Evolutionary conservation across 2,888 invertebrate species (phyloP), one percentile per base, ranked within the genome.

Genomic region (Resseliella maxima): DNA sequence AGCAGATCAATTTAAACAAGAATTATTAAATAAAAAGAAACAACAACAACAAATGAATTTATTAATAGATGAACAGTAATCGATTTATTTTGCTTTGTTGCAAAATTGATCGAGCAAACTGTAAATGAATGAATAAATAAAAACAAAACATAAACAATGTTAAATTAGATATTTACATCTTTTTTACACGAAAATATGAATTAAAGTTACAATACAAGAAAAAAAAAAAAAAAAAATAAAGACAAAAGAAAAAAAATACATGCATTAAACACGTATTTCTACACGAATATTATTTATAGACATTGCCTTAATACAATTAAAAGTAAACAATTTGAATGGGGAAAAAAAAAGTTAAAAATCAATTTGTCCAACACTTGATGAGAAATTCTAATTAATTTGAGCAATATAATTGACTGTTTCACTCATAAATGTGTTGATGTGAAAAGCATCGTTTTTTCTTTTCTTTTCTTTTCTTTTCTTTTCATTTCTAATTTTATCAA

Each of bases 161-260:
- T 72, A 35, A 72, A 72, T 31, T 12, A 59, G 24, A 35, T 72
- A 72, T 72, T 72, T 72, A 72, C 72, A 72, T 72, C 72, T 72
- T 72, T 72, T 72, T 72, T 72, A 72, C 72, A 72, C 3, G 41
- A 41, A 50, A 18, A 59, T 8, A 59, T 24, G 27, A 59, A 59
- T 59, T 24, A 59, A 24, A 72, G 3, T 24, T 24, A 24, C 5
- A 59, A 24, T 24, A 31, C 0, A 72, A 72, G 31, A 8, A 72
- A 31, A 2, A 72, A 72, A 72, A 10, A 5, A 27, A 59, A 3
- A 50, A 50, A 21, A 18, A 3, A 50, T 12, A 50, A 2, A 50
- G 15, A 50, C 21, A 50, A 50, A 5, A 41, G 41, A 41, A 50
- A 2, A 50, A 50, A 50, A 50, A 18, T 15, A 50, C 46, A 50